phyloP scores from a whole-genome alignment of 2,113 vertebrate species.

The Phalacrocorax carbo region DNA sequence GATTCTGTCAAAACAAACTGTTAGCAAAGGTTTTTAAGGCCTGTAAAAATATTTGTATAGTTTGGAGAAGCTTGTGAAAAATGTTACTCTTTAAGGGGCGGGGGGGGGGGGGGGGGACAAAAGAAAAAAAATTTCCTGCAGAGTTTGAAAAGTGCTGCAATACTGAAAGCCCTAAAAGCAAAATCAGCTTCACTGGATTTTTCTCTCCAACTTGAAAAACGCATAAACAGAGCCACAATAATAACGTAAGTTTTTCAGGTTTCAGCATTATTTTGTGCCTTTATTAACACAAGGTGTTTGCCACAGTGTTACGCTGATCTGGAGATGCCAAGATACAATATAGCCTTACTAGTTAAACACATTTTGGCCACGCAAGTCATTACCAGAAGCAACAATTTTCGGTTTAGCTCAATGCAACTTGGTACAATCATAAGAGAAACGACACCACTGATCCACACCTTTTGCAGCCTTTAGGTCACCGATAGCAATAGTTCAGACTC shows the following conservation, averaged over 20 bases:
- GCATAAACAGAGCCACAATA: background rate
- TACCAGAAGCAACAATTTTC: background rate
- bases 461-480: background rate
- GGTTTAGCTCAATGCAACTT: background rate
- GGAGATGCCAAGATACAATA: background rate
- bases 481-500: background rate
- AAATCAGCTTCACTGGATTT: background rate
- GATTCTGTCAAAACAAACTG: background rate
- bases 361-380: accelerated
- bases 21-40: background rate
- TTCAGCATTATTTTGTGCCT: background rate
- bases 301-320: background rate
- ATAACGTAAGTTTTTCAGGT: background rate
- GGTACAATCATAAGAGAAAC: background rate
- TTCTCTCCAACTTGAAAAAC: background rate
- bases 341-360: background rate
- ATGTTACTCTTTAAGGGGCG: background rate
- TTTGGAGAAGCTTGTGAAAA: background rate
- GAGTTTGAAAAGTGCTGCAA: background rate
- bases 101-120: background rate
- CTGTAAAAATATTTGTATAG: background rate
- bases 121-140: background rate
- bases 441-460: accelerated
- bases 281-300: background rate
- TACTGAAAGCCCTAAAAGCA: background rate